Evolutionary conservation across 2,797 vertebrate species (phyloP).

Genomic region (Leptoclinus maculatus): DNA sequence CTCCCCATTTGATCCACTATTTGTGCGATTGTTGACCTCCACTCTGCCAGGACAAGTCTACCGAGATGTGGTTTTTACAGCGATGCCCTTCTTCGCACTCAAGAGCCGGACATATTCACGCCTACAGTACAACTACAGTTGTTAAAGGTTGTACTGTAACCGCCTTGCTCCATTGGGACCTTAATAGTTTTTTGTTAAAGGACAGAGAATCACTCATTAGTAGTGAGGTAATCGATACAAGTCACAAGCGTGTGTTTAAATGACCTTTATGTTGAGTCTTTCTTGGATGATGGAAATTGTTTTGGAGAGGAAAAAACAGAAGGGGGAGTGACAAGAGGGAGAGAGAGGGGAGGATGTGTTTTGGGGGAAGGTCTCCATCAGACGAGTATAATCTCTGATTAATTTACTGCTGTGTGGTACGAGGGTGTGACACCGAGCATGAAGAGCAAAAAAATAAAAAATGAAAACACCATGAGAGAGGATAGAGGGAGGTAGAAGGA

Average conservation of each 20-base stretch:
- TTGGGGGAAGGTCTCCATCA: constrained; percentile 58
- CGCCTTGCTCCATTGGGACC: neutral
- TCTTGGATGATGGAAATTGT: constrained; percentile 25
- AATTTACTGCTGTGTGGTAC: constrained; percentile 62
- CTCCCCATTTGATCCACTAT: constrained; percentile 23
- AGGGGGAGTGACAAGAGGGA: neutral
- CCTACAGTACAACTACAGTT: neutral
- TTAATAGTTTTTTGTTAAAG: constrained; percentile 6
- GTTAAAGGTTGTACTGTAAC: neutral
- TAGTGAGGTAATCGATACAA: constrained; percentile 39
- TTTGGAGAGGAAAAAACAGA: constrained; percentile 5
- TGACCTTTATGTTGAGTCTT: constrained; percentile 41
- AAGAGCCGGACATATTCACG: neutral
- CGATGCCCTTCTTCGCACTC: neutral
- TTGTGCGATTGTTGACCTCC: constrained; percentile 38
- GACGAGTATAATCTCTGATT: constrained; percentile 70
- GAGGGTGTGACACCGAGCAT: constrained; percentile 61
- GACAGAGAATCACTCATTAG: constrained; percentile 25
- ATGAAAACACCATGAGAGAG: constrained; percentile 28
- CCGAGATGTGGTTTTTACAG: neutral
- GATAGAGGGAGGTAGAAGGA: neutral
- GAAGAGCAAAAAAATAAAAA: constrained; percentile 43
- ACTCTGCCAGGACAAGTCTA: constrained; percentile 27
- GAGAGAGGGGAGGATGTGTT: constrained; percentile 10
- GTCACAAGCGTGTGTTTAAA: constrained; percentile 18